Conservation (phyloP, 2,888 invertebrate species). For the Yponomeuta plumbellus region DNA sequence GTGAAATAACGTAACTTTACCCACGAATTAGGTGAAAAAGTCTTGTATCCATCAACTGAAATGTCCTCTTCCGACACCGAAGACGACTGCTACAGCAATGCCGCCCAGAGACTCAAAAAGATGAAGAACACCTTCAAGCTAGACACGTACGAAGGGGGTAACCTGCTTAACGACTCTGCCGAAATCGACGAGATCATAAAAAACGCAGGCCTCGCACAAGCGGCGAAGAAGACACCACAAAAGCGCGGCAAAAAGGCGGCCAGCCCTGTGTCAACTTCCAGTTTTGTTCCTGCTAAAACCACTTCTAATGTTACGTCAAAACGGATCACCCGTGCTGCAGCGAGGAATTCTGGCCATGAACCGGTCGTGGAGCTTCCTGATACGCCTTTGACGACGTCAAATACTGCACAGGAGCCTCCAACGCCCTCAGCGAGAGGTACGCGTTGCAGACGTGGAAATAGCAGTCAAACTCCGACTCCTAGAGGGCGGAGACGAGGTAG, state of each 20-base stretch:
- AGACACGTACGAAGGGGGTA: slow-evolving; percentile 33
- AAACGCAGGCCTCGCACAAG: not conserved
- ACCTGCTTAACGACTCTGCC: slow-evolving; percentile 31
- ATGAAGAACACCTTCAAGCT: slow-evolving; percentile 41
- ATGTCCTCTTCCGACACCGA: slow-evolving; percentile 62
- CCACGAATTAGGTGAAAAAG: too few relatives aligned
- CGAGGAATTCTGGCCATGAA: not conserved
- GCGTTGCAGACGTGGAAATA: not conserved
- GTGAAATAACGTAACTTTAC: too few relatives aligned
- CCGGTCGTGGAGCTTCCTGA: not conserved
- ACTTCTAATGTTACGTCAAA: not conserved
- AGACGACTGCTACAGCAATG: slow-evolving; percentile 59
- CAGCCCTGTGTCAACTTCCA: not conserved
- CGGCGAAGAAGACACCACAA: not conserved
- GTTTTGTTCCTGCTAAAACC: not conserved
- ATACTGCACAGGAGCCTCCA: not conserved
- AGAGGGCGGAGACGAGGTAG: slow-evolving; percentile 23
- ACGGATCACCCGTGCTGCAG: not conserved
- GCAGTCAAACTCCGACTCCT: not conserved
- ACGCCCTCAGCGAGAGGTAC: slow-evolving; percentile 13
- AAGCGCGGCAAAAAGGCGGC: not conserved
- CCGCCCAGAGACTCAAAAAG: slow-evolving; percentile 45
- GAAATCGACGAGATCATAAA: slow-evolving; percentile 13
- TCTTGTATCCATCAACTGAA: slow-evolving; percentile 9
- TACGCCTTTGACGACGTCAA: not conserved